Evolutionary conservation across 2,888 invertebrate species (phyloP), one percentile per base, ranked within the genome.

Genomic region (Melanophora roralis): DNA sequence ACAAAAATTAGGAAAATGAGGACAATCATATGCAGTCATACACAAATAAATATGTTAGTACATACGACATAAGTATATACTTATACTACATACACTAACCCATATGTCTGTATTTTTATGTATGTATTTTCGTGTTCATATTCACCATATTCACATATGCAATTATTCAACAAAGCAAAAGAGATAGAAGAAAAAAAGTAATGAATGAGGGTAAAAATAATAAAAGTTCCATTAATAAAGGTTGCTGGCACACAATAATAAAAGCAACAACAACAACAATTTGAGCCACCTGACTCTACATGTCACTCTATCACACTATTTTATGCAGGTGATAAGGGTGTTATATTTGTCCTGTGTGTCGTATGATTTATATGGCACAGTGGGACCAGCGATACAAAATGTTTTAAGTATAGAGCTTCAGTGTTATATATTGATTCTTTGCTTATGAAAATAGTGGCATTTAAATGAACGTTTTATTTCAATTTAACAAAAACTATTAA

Each of bases 141-240:
- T n/a, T n/a, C n/a, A n/a, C n/a, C 14, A 16, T 23, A 32, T 49
- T 7, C 16, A 49, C 32, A 27, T 32, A 55, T 62, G 19, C 3
- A 16, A 34, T 55, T 11, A 32, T 45, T 16, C n/a, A n/a, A n/a
- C n/a, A n/a, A n/a, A n/a, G n/a, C n/a, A n/a, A 27, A 27, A 45
- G 19, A 16, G 12, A 34, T 9, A 40, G 51, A 19, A 60, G 16
- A 59, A 21, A 14, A 21, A 47, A 45, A 64, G 62, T 60, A 65
- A 62, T 60, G 57, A 4, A 62, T 19, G 55, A 55, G 69, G 55
- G 64, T 38, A 57, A 40, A 16, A 62, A 65, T 1, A 45, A 57
- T 57, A 65, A 47, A 40, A 32, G 51, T 57, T 43, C 59, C 74
- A 79, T 79, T 79, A 79, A 75, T 71, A 78, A 79, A 79, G 74